These are phyloP conservation scores for Geophilus truncorum DNA, from an alignment of 2,888 invertebrate genomes.

Conservation along the genomic window DNA sequence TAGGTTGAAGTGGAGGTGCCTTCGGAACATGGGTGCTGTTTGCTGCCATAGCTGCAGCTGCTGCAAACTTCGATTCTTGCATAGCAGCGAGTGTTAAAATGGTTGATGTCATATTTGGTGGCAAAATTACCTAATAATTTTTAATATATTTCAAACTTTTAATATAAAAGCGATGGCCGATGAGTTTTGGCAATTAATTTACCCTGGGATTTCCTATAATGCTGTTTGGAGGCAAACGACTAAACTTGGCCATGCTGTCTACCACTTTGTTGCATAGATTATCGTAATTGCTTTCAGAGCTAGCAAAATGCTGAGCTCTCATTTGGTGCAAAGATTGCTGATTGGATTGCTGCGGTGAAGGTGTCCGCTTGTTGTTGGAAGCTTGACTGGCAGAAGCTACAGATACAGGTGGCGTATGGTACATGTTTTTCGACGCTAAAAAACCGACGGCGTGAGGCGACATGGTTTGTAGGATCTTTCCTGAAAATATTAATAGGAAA, in stretches of 20 bases:
- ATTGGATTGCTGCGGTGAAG: neutral
- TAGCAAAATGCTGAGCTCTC: neutral
- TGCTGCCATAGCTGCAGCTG: constrained; percentile 32
- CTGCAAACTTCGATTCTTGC: constrained; percentile 34
- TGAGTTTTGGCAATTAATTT: no score
- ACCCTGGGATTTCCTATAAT: constrained; percentile 37
- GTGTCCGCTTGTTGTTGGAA: neutral
- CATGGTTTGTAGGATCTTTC: constrained; percentile 25
- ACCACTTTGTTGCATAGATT: constrained; percentile 39
- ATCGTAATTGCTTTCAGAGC: constrained; percentile 36
- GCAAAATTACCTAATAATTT: constrained; percentile 34
- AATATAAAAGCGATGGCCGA: no score
- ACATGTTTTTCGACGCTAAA: neutral
- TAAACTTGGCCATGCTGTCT: constrained; percentile 39
- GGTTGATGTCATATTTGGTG: constrained; percentile 35
- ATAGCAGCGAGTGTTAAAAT: constrained; percentile 36
- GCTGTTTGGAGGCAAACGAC: constrained; percentile 38
- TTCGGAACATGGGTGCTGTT: neutral
- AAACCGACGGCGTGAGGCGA: neutral
- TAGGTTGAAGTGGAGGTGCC: constrained; percentile 25
- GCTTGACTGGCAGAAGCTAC: neutral
- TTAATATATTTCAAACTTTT: no score
- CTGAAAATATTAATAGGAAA: neutral
- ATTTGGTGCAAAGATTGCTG: neutral
- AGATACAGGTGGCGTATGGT: neutral